Evolutionary conservation across 2,888 invertebrate genomes (phyloP).

Genomic region (Cataglyphis albicans): DNA sequence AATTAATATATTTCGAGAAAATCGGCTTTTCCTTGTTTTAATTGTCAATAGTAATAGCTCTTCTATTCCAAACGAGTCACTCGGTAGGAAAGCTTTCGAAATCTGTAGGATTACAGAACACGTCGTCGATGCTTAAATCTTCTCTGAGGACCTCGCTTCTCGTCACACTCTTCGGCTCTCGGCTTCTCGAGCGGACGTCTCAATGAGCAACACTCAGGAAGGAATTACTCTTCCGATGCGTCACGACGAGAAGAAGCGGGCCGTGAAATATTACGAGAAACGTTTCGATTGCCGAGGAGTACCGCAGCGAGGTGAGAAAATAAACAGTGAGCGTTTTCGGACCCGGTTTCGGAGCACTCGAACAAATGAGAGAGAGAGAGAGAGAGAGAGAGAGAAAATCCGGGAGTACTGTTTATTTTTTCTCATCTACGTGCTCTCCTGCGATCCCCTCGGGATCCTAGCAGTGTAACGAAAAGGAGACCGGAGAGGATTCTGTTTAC

Average conservation of each 20-base stretch:
- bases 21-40: not conserved
- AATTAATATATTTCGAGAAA: not conserved
- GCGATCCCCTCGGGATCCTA: conserved; percentile 54
- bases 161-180: not conserved
- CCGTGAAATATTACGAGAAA: conserved; percentile 34
- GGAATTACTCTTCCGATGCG: conserved; percentile 47
- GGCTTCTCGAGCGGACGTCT: conserved; percentile 32
- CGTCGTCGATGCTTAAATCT: conserved; percentile 21
- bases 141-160: not conserved
- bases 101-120: conserved; percentile 40
- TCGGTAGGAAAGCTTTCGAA: conserved; percentile 20
- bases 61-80: not conserved
- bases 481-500: conserved; percentile 64
- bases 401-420: conserved; percentile 73
- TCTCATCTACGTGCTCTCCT: conserved; percentile 63
- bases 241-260: conserved; percentile 34
- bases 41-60: not conserved
- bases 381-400: conserved; percentile 19
- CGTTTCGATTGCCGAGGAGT: conserved; percentile 38
- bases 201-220: conserved; percentile 52
- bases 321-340: conserved; percentile 75
- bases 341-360: conserved; percentile 44
- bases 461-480: conserved; percentile 57
- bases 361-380: conserved; percentile 16
- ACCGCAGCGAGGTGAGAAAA: conserved; percentile 78